Base-by-base conservation (phyloP, 2,113 vertebrate genomes). In the Pipa parva region DNA sequence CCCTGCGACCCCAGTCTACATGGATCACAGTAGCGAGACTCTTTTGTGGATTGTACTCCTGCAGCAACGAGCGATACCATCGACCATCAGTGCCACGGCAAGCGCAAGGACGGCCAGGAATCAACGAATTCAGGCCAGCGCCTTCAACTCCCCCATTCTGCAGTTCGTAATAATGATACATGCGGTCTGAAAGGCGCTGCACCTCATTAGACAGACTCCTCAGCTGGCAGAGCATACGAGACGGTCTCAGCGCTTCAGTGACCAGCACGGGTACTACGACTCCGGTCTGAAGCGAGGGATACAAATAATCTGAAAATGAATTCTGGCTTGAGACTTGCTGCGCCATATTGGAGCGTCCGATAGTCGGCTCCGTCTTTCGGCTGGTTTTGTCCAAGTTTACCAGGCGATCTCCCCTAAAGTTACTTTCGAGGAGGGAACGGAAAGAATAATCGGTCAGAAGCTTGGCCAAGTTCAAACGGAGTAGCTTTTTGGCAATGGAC, bases 11-110 rank as follows among this genome's bases (percentile, higher is more conserved):
- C 15, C 82, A 91, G 76, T 99, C 96, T 5, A 99, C 88, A 1
- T 91, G 89, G 27, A 95, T 77, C 12, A 98, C 95, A 12, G 92
- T 82, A 42, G 88, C 92, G 29, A 87, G 62, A 18, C 81, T 79
- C 52, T 77, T 85, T 0, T 70, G 74, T 9, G 73, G 64, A 4
- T 87, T 72, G 3, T 85, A 74, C 63, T 95, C 91, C 24, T 94
- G 89, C 61, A 99, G 63, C 26, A 97, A 75, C 0, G 92, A 93
- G 37, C 95, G 87, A 77, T 92, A 92, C 95, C 96, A 99, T 11
- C 13, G 87, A 4, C 95, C 91, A 27, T 97, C 93, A 25, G 66
- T 63, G 54, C 89, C 88, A 65, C 82, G 90, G 39, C 92, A 83
- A 2, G 96, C 94, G 66, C 91, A 99, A 0, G 95, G 89, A 0